Percentiles rank a stretch among this genome's conserved stretches.
Evolutionary conservation across 2,113 vertebrate genomes (phyloP).

Genomic region (Nycticebus coucang): DNA sequence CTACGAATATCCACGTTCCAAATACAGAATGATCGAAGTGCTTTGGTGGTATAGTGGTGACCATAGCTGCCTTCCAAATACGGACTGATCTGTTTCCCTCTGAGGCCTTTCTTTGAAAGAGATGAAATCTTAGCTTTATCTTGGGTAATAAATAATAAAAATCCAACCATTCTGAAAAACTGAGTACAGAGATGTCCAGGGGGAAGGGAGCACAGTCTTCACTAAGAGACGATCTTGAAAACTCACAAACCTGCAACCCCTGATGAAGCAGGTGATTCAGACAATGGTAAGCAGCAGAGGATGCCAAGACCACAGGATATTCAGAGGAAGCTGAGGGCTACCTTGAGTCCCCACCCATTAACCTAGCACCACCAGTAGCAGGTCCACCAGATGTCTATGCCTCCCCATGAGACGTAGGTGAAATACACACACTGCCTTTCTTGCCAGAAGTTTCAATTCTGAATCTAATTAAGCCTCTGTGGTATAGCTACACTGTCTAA

Average conservation of each 20-base stretch:
- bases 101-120: constrained; percentile 20
- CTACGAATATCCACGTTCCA: background rate
- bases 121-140: constrained; percentile 29
- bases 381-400: background rate
- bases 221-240: background rate
- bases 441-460: background rate
- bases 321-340: background rate
- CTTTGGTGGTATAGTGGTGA: too few species aligned
- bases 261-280: background rate
- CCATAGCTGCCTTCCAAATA: background rate
- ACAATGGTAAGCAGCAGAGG: background rate
- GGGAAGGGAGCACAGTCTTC: background rate
- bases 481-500: background rate
- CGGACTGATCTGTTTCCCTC: background rate
- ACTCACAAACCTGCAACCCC: background rate
- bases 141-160: constrained; percentile 57
- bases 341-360: background rate
- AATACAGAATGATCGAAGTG: background rate
- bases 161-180: constrained; percentile 8
- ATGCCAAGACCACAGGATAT: background rate
- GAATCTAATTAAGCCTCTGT: background rate
- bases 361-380: background rate
- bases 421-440: background rate
- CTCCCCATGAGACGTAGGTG: background rate
- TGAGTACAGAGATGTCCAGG: background rate